Percentiles rank a stretch among this genome's conserved stretches.
Evolutionary conservation across 2,113 vertebrate genomes (phyloP).

Genomic region (Holacanthus passer): DNA sequence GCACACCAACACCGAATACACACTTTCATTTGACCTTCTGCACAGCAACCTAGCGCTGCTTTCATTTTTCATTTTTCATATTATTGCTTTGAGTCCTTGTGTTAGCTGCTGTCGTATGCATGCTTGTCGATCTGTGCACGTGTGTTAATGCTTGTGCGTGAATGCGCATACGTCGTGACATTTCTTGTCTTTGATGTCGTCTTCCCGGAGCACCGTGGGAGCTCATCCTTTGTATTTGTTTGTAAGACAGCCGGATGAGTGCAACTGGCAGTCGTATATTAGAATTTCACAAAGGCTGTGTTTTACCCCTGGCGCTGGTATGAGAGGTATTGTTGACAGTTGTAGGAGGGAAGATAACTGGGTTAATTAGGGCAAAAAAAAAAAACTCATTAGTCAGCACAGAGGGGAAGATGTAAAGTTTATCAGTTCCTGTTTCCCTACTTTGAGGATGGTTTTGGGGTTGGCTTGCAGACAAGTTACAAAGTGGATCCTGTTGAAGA

Average conservation of each 20-base stretch:
- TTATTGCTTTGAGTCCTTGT: constrained; percentile 15
- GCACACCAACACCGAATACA: not conserved
- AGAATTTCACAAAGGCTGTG: constrained; percentile 74
- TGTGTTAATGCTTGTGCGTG: constrained; percentile 25
- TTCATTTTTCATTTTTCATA: not conserved
- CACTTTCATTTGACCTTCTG: constrained; percentile 38
- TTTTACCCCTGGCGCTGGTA: constrained; percentile 63
- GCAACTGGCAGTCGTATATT: constrained; percentile 73
- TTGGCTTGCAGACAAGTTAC: constrained; percentile 76
- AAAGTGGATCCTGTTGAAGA: constrained; percentile 77
- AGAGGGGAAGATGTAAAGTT: constrained; percentile 77
- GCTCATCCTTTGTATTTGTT: constrained; percentile 69
- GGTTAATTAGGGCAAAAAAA: constrained; percentile 86
- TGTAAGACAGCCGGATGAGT: constrained; percentile 74
- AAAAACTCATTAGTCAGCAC: constrained; percentile 82
- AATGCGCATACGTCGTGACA: constrained; percentile 26
- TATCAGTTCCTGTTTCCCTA: constrained; percentile 78
- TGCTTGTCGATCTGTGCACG: constrained; percentile 36
- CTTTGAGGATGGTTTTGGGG: constrained; percentile 79
- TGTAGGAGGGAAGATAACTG: constrained; percentile 78
- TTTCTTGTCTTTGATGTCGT: constrained; percentile 65
- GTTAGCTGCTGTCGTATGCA: constrained; percentile 14
- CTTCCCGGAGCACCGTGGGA: constrained; percentile 51
- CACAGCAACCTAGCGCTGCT: not conserved
- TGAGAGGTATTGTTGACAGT: constrained; percentile 81